These are phyloP conservation scores for silkworm (Bombyx mori) DNA, from an alignment of 1,140 invertebrate species.

Conservation along the genomic window DNA sequence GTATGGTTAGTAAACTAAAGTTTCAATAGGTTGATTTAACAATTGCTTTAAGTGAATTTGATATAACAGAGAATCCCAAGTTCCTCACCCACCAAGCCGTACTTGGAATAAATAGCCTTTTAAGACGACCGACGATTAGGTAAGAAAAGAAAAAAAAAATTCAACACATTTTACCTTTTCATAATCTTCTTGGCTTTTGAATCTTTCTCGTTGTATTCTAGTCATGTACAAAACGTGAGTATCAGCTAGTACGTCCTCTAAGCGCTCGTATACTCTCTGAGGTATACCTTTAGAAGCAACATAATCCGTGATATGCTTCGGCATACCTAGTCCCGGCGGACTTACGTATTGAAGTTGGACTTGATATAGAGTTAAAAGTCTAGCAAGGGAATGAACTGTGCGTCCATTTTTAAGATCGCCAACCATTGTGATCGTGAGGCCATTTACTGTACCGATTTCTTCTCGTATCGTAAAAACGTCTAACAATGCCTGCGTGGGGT, in stretches of 20 bases:
- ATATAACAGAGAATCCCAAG: too few species aligned
- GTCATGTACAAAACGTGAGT: conserved; percentile 99
- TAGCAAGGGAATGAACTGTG: conserved; percentile 97
- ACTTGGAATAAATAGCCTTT: too few species aligned
- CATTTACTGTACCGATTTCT: conserved; percentile 98
- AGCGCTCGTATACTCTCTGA: conserved; percentile 80
- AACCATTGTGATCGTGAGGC: conserved; percentile 92
- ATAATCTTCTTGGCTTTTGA: conserved; percentile 88
- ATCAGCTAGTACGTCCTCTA: conserved; percentile 90
- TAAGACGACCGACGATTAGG: neutral
- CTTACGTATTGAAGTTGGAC: conserved; percentile 92
- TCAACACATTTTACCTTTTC: conserved; percentile 75
- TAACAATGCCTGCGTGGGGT: conserved; percentile 97
- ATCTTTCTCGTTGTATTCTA: conserved; percentile 95
- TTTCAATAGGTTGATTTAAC: too few species aligned
- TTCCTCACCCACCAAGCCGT: too few species aligned
- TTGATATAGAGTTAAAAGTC: conserved; percentile 91
- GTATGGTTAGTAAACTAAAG: too few species aligned
- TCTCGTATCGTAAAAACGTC: conserved; percentile 99
- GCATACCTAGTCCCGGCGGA: conserved; percentile 91
- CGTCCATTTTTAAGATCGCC: conserved; percentile 98
- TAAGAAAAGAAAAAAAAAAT: conserved; percentile 4
- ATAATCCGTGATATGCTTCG: conserved; percentile 85
- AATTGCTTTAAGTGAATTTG: too few species aligned
- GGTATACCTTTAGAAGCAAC: conserved; percentile 83